Base-by-base conservation (phyloP, 2,888 invertebrate genomes). In the Rhagophthalmus giganteus region DNA sequence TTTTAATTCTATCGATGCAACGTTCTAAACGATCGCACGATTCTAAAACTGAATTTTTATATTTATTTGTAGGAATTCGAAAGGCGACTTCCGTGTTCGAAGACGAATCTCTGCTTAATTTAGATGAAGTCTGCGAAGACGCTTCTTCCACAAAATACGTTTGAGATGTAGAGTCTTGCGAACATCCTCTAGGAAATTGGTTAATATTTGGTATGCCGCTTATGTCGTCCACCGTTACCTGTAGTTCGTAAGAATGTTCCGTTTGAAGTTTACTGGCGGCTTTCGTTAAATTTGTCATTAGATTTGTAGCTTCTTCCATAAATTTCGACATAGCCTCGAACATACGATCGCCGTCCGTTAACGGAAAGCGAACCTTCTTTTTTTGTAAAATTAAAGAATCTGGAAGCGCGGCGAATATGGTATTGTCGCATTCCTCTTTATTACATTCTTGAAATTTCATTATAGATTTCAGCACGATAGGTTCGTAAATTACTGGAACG, bases 301-400 rank as follows among this genome's bases (percentile, higher is more conserved):
- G 50, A 46, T 61, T 64, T 4, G 74, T 72, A 2, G 75, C 75
- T 66, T 76, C 75, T 54, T 72, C 72, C 46, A 76, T 63, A 54
- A 77, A 76, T 20, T 67, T 67, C 1, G 75, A 69, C 69, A 76
- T 75, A 0, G 70, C 71, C 54, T 69, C 65, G 16, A 72, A 53
- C 62, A 75, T 70, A 16, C 67, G 59, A 8, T 68, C 62, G 33
- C 64, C 55, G 25, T 35, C 4, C 2, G 13, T 15, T 11, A 25
- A 20, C 10, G 54, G 33, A 47, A 71, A 71, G 16, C 62, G 61
- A 0, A 71, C 70, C 53, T 64, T 71, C 51, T 71, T 70, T 25
- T 27, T 30, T 35, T 68, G 67, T 45, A 68, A 68, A 9, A 67
- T 69, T 16, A 67, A 40, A 1, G 68, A 68, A 57, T 71, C 71